Evolutionary conservation across 1,140 invertebrate genomes (phyloP).

Genomic region (Octopus sinensis): DNA sequence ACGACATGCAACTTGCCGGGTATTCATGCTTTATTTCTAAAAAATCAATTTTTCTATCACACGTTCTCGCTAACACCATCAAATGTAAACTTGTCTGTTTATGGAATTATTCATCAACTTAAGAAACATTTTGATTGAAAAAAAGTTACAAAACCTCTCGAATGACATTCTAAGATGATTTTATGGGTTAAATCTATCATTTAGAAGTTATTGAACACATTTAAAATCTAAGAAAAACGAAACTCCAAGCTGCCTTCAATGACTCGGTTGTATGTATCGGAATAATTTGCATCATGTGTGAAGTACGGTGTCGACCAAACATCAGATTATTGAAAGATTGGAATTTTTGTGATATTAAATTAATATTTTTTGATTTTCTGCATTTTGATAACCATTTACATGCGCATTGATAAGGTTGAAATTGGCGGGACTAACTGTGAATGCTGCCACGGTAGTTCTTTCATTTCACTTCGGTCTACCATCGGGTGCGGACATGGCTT

Average conservation of each 20-base stretch:
- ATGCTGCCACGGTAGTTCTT: neutral
- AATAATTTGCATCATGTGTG: neutral
- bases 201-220: too few species aligned
- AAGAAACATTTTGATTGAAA: too few species aligned
- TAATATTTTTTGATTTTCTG: neutral
- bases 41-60: conserved; percentile 3
- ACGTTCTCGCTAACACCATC: neutral
- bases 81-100: neutral
- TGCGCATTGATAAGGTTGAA: neutral
- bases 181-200: too few species aligned
- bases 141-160: too few species aligned
- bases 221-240: too few species aligned
- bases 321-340: conserved; percentile 7
- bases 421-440: neutral
- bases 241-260: neutral
- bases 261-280: conserved; percentile 4
- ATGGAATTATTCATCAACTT: too few species aligned
- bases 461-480: neutral
- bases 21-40: neutral
- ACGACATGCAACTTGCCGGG: conserved; percentile 22
- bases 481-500: neutral
- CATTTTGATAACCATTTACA: neutral
- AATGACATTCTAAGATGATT: too few species aligned
- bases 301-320: neutral
- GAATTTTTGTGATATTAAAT: neutral